Percentiles rank a stretch among this genome's conserved stretches.
These are phyloP conservation scores for Drosophila elegans DNA, from an alignment of 1,140 invertebrate genomes.

Conservation along the genomic window DNA sequence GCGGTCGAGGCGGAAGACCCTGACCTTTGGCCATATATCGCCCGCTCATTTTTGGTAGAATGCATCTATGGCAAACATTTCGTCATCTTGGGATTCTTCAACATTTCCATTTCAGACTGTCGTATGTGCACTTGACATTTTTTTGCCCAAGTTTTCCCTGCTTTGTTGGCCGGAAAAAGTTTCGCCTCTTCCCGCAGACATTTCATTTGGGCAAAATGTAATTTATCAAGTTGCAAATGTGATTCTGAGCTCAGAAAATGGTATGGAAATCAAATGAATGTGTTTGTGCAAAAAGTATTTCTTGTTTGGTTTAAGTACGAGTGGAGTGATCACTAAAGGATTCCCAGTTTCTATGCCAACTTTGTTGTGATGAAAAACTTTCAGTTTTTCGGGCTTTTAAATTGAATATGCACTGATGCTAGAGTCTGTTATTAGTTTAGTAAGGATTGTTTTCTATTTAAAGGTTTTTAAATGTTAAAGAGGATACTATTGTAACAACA, in stretches of 20 bases:
- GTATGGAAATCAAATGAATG: conserved; percentile 41
- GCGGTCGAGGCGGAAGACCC: conserved; percentile 38
- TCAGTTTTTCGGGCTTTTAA: not conserved
- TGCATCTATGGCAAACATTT: conserved; percentile 38
- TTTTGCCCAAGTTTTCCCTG: conserved; percentile 31
- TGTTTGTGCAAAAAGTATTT: conserved; percentile 38
- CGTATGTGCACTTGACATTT: conserved; percentile 68
- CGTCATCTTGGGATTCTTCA: conserved; percentile 44
- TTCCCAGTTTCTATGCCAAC: conserved; percentile 19
- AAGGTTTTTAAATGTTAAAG: too few relatives aligned
- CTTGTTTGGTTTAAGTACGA: not conserved
- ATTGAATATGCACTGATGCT: not conserved
- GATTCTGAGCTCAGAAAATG: conserved; percentile 28
- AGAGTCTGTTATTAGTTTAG: too few relatives aligned
- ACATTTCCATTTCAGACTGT: conserved; percentile 26
- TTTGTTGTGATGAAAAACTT: not conserved
- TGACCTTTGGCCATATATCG: conserved; percentile 45
- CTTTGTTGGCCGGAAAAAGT: conserved; percentile 30
- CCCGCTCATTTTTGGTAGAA: conserved; percentile 2
- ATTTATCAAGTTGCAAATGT: conserved; percentile 69
- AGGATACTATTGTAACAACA: too few relatives aligned
- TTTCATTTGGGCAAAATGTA: conserved; percentile 71
- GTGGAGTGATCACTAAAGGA: not conserved
- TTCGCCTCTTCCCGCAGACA: conserved; percentile 23
- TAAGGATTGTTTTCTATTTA: too few relatives aligned